A percentile compares a stretch with the other conserved stretches of the same genome.
phyloP scores from a whole-genome alignment of 2,797 vertebrate species.

The Carduelis carduelis region DNA sequence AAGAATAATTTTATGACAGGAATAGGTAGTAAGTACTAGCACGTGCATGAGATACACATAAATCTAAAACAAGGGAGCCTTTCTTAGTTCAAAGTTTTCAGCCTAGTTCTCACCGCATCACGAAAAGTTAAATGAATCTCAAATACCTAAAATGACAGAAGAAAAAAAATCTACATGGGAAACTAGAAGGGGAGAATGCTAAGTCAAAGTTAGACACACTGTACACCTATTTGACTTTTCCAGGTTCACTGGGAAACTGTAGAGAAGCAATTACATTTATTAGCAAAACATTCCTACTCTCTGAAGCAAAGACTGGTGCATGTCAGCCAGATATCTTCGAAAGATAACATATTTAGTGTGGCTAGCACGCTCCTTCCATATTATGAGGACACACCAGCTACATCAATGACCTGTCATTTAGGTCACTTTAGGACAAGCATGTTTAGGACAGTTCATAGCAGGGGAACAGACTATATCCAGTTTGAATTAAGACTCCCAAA shows the following conservation, averaged over 20 bases:
- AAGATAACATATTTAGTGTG: not conserved
- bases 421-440: slow-evolving; percentile 7
- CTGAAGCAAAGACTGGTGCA: not conserved
- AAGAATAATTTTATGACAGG: not conserved
- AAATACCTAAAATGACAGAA: not conserved
- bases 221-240: not conserved
- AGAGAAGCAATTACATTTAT: not conserved
- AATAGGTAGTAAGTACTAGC: not conserved
- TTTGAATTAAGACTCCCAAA: not conserved
- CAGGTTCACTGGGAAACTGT: not conserved
- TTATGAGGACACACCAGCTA: not conserved
- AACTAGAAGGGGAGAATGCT: not conserved
- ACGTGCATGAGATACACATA: not conserved
- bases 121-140: not conserved
- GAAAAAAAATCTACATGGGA: not conserved
- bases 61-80: not conserved
- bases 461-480: not conserved
- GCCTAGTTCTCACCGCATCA: not conserved
- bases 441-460: not conserved
- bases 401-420: not conserved
- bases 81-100: not conserved
- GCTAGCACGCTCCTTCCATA: not conserved
- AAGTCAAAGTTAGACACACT: not conserved
- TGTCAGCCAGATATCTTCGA: not conserved
- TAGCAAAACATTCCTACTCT: not conserved